Percentiles rank a stretch among this genome's conserved stretches.
Evolutionary conservation across 1,140 invertebrate genomes (phyloP).

Genomic region (Chironomus tepperi): DNA sequence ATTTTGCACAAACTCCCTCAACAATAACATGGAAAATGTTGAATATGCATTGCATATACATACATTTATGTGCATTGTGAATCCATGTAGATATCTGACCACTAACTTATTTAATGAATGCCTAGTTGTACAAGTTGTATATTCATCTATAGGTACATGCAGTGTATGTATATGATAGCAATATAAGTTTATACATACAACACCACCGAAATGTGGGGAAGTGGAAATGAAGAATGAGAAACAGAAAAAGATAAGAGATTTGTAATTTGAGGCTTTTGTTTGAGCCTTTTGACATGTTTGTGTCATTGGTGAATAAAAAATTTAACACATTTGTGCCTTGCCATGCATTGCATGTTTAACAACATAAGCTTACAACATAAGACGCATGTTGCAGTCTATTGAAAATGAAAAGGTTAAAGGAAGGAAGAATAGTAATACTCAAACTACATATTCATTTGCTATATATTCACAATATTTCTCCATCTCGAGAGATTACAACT

Average conservation of each 20-base stretch:
- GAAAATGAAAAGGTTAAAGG: background rate
- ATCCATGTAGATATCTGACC: background rate
- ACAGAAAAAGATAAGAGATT: background rate
- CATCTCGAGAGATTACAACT: no score
- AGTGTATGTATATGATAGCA: no score
- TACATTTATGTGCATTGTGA: background rate
- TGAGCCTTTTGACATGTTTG: conserved; percentile 12
- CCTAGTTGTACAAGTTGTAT: background rate
- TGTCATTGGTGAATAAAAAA: background rate
- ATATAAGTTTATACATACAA: background rate
- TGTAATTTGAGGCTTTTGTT: conserved; percentile 13
- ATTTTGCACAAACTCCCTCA: background rate
- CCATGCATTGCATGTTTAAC: background rate
- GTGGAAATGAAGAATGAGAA: background rate
- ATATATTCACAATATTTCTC: no score
- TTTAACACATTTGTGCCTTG: background rate
- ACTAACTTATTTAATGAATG: conserved; percentile 14
- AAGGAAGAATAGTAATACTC: no score
- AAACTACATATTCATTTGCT: no score
- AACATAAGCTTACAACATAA: background rate
- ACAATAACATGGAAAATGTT: background rate
- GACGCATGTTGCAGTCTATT: conserved; percentile 1
- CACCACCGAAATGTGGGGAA: background rate
- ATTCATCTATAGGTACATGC: no score
- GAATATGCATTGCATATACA: background rate